Evolutionary conservation across 2,113 vertebrate genomes (phyloP).

Genomic region (Petaurus breviceps): DNA sequence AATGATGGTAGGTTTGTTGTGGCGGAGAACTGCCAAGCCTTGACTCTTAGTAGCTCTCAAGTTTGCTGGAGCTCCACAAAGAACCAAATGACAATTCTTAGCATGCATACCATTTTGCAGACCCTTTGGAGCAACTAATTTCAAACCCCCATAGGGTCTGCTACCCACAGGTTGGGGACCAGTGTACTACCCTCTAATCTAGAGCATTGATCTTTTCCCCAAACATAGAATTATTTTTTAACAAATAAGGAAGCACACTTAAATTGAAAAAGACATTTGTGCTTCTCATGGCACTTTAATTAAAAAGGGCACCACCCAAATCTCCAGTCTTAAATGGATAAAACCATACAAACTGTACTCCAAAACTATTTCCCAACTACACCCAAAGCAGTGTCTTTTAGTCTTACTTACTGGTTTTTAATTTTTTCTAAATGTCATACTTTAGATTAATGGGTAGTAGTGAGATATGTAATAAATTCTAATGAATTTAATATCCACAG

Average conservation of each 20-base stretch:
- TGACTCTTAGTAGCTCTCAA: neutral
- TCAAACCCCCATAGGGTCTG: neutral
- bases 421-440: slow-evolving; percentile 58
- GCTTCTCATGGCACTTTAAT: neutral
- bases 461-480: slow-evolving; percentile 65
- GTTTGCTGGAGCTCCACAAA: neutral
- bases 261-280: neutral
- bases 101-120: neutral
- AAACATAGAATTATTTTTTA: neutral
- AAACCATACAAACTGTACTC: slow-evolving; percentile 59
- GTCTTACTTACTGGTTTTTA: slow-evolving; percentile 49
- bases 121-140: neutral
- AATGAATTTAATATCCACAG: slow-evolving; percentile 70
- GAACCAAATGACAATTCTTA: neutral
- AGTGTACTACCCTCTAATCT: neutral
- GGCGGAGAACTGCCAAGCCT: neutral
- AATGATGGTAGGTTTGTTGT: neutral
- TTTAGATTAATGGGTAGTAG: slow-evolving; percentile 66
- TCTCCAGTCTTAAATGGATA: slow-evolving; percentile 27
- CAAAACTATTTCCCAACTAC: slow-evolving; percentile 63
- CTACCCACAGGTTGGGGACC: neutral
- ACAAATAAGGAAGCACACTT: neutral
- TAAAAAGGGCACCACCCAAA: neutral
- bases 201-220: neutral
- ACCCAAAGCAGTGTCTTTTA: slow-evolving; percentile 44